Percentiles rank a stretch among this genome's conserved stretches.
Evolutionary conservation across 2,888 invertebrate genomes (phyloP).

Genomic region (Phortica magna): DNA sequence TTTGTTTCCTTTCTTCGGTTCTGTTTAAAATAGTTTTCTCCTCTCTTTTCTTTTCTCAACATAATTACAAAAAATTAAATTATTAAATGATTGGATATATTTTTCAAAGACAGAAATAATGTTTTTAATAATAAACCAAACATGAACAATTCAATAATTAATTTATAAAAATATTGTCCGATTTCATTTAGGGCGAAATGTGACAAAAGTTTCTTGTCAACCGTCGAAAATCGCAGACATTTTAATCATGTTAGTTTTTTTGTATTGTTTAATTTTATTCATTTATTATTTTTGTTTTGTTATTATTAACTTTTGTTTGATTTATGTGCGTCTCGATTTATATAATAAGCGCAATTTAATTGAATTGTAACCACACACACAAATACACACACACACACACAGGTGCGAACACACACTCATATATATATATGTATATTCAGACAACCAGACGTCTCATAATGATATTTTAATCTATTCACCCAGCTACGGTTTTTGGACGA

Average conservation of each 20-base stretch:
- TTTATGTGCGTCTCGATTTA: conserved; percentile 20
- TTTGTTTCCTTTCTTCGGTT: no score
- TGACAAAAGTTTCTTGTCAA: no score
- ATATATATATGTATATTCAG: not conserved
- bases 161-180: no score
- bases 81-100: no score
- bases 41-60: no score
- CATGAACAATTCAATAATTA: no score
- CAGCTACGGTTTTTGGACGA: not conserved
- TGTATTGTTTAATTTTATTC: not conserved
- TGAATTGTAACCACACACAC: conserved; percentile 28
- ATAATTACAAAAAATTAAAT: no score
- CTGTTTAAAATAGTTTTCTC: no score
- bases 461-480: conserved; percentile 30
- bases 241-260: not conserved
- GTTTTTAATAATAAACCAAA: no score
- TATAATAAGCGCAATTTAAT: conserved; percentile 32
- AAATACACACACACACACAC: not conserved
- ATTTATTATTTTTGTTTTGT: conserved; percentile 3
- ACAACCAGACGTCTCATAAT: conserved; percentile 22
- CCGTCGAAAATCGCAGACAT: not conserved
- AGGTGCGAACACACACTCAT: not conserved
- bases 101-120: no score
- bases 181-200: no score
- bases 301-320: conserved; percentile 30